Conservation (phyloP, 2,888 invertebrate genomes). For the Erpobdella octoculata region DNA sequence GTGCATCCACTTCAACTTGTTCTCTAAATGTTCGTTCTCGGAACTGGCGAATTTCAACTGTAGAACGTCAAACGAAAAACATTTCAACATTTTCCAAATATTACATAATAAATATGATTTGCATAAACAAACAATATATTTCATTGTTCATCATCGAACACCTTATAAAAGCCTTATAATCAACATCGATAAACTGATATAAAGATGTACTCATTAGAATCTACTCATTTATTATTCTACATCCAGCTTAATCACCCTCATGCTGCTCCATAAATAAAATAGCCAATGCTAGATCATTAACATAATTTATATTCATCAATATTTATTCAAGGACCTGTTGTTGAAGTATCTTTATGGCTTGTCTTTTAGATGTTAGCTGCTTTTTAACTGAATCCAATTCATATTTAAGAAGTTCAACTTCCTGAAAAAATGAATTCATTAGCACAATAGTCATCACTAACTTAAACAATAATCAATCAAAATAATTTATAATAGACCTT, state of each 20-base stretch:
- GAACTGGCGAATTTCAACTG: conserved; percentile 1
- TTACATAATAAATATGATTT: not conserved
- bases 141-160: not conserved
- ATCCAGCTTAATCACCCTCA: no score
- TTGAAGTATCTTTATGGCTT: conserved; percentile 20
- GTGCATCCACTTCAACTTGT: conserved; percentile 19
- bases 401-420: conserved; percentile 18
- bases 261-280: no score
- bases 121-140: not conserved
- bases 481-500: not conserved
- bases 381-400: conserved; percentile 7
- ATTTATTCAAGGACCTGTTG: conserved; percentile 9
- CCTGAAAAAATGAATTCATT: conserved; percentile 8
- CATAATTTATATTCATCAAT: no score
- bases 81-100: not conserved
- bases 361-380: conserved; percentile 17
- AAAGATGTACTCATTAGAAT: not conserved
- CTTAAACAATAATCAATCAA: not conserved
- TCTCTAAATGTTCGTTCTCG: conserved; percentile 16
- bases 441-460: no score
- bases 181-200: not conserved
- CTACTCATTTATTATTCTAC: no score
- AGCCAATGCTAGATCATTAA: no score
- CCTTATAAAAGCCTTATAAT: not conserved
- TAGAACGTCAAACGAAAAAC: not conserved